Base-by-base conservation (phyloP, 2,113 vertebrate genomes). In the Caracal caracal region DNA sequence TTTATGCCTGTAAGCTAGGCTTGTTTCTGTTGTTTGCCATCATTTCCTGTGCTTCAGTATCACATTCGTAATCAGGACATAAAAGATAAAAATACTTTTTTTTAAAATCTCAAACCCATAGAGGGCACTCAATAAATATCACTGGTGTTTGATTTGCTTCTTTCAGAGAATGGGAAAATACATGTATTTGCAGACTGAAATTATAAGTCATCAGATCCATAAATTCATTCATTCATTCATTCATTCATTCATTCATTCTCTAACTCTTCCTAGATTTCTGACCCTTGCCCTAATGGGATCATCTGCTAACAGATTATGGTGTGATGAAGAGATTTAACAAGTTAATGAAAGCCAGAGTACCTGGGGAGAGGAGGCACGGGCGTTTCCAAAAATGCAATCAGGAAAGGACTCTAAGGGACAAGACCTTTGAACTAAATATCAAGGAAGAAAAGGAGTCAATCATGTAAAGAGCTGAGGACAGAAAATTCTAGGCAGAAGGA, bases 281-380 rank as follows among this genome's bases (percentile, higher is more conserved):
- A 11, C 30, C 65, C 26, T 4, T 88, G 24, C 6, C 13, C 7
- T 59, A 87, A 40, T 66, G 35, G 28, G 86, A 76, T 26, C 37
- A 28, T 79, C 81, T 51, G 28, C 51, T 92, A 47, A 66, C 5
- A 91, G 16, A 84, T 86, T 70, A 91, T 63, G 40, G 17, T 13
- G 7, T 66, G 17, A 10, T 73, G 4, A 63, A 88, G 35, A 49
- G 40, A 30, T n/a, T 7, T 43, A 92, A 73, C 12, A 63, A 33
- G 5, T 75, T 49, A 70, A 56, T 73, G 33, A 71, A 70, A 63
- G 47, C 66, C 17, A 88, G 13, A 65, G 83, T 43, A 61, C 9
- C 4, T 65, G 19, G 4, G 22, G 30, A 9, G 0, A 12, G 1
- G 2, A 37, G 24, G 10, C 10, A 3, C 5, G 10, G 1, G 5